Percentiles rank a stretch among this genome's conserved stretches.
Evolutionary conservation across 2,797 vertebrate genomes (phyloP).

Genomic region (Prionace glauca): DNA sequence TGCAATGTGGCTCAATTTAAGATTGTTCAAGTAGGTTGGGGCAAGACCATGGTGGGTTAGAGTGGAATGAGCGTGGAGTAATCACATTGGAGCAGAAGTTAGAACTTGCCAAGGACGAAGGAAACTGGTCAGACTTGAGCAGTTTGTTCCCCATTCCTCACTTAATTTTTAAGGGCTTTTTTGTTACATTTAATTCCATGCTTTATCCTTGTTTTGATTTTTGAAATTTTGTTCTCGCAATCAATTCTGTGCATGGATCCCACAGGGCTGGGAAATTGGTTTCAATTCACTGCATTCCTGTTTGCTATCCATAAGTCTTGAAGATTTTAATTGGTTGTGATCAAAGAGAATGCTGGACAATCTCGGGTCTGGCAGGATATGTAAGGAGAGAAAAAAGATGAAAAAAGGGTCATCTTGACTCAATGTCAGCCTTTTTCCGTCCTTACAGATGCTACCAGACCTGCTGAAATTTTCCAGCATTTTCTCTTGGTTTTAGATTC

Average conservation of each 20-base stretch:
- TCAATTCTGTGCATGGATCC: neutral
- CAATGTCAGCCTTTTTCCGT: too few species aligned
- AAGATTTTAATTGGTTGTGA: neutral
- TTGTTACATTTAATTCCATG: neutral
- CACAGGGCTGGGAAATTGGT: neutral
- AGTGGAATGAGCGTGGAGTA: neutral
- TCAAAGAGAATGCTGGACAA: too few species aligned
- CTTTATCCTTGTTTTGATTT: neutral
- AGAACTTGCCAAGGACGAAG: neutral
- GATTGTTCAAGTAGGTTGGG: neutral
- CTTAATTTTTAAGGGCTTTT: neutral
- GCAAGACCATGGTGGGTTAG: neutral
- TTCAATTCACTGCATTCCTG: neutral
- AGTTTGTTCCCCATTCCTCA: neutral
- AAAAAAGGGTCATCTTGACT: too few species aligned
- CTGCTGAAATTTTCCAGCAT: too few species aligned
- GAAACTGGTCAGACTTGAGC: neutral
- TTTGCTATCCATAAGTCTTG: neutral
- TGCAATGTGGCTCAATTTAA: neutral
- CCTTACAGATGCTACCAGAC: too few species aligned
- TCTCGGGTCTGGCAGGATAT: too few species aligned
- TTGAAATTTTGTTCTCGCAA: neutral
- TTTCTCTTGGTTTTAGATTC: too few species aligned
- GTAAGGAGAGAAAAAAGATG: too few species aligned
- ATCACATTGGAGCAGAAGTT: neutral